These are phyloP conservation scores for Xestia xanthographa DNA, from an alignment of 2,888 invertebrate species.

Conservation along the genomic window DNA sequence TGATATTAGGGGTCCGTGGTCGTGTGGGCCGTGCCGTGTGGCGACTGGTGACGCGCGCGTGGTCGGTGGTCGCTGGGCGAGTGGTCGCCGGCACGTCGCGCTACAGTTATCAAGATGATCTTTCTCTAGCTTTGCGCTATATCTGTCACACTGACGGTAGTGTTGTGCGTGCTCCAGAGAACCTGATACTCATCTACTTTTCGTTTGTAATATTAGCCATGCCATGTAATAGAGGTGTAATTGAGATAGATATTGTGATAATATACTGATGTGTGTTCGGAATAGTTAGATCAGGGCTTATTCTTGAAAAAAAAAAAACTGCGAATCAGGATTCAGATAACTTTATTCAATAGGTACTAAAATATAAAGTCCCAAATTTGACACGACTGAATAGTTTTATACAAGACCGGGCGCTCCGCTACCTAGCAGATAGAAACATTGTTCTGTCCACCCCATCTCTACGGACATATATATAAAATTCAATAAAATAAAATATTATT, in stretches of 20 bases:
- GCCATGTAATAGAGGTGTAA: background rate
- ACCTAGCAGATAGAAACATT: constrained; percentile 50
- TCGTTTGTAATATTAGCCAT: constrained; percentile 14
- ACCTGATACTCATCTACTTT: constrained; percentile 53
- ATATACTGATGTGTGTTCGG: background rate
- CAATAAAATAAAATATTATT: constrained; percentile 71
- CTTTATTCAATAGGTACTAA: constrained; percentile 82
- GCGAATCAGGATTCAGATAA: constrained; percentile 72
- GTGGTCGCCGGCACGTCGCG: constrained; percentile 47
- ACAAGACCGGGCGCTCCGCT: constrained; percentile 60
- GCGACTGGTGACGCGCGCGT: constrained; percentile 64
- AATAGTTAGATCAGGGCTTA: background rate
- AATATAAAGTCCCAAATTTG: constrained; percentile 82
- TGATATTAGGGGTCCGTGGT: constrained; percentile 64
- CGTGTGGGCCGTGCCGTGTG: constrained; percentile 11
- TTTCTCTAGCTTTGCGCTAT: constrained; percentile 65
- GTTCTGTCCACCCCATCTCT: constrained; percentile 48
- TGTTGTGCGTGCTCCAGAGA: constrained; percentile 39
- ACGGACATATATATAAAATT: constrained; percentile 69
- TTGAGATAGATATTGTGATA: background rate
- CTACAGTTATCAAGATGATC: constrained; percentile 73
- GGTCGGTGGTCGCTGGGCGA: constrained; percentile 71
- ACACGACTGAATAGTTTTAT: constrained; percentile 74
- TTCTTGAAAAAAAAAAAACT: background rate
- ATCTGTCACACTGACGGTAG: constrained; percentile 38